A percentile compares a stretch with the other conserved stretches of the same genome.
phyloP scores from a whole-genome alignment of 2,113 vertebrate genomes.

The Physeter macrocephalus region DNA sequence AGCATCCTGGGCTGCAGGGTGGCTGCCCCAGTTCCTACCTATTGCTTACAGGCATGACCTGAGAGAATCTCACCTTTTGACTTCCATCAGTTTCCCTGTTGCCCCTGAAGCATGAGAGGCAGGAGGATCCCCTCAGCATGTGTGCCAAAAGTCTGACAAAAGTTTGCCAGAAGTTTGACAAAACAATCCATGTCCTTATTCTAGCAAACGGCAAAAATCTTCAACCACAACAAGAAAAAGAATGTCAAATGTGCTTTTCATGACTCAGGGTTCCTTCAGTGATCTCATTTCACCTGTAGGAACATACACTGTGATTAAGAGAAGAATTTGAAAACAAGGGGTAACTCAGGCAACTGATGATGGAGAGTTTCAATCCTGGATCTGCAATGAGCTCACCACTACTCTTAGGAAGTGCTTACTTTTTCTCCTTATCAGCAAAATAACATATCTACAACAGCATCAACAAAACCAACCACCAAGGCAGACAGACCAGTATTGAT shows the following conservation, averaged over 20 bases:
- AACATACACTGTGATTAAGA: neutral
- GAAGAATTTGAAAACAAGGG: neutral
- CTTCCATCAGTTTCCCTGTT: neutral
- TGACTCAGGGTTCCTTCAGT: neutral
- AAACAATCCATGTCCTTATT: neutral
- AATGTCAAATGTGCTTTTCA: neutral
- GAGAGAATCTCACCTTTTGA: neutral
- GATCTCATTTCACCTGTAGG: neutral
- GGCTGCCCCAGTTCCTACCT: neutral
- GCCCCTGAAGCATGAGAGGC: neutral
- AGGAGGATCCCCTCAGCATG: neutral
- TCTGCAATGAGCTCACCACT: neutral
- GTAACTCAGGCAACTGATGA: neutral
- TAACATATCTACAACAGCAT: neutral
- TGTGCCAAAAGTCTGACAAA: no score
- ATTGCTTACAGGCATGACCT: neutral
- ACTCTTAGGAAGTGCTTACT: neutral
- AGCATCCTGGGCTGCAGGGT: neutral
- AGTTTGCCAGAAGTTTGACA: neutral
- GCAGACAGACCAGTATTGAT: slow-evolving; percentile 43
- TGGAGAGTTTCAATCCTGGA: neutral
- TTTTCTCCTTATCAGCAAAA: slow-evolving; percentile 40
- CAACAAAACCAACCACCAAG: neutral
- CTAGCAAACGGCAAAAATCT: neutral
- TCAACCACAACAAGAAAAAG: neutral